Percentiles rank a stretch among this genome's conserved stretches.
These are phyloP conservation scores for Spinibarbus caldwelli DNA, from an alignment of 2,797 vertebrate genomes.

Conservation along the genomic window DNA sequence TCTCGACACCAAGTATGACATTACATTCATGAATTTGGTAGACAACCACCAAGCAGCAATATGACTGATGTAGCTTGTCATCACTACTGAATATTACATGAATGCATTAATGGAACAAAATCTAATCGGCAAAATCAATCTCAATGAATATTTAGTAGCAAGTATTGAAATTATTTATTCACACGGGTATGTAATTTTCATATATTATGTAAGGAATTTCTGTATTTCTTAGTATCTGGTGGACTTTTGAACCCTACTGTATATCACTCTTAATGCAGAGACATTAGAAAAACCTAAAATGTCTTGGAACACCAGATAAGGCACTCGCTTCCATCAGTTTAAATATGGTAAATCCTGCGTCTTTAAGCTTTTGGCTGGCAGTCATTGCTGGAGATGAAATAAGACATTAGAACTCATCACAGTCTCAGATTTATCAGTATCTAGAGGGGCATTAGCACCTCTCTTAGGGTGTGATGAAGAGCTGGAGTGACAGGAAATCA, in stretches of 20 bases:
- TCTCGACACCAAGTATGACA: background rate
- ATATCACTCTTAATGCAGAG: slow-evolving; percentile 2
- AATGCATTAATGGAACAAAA: slow-evolving; percentile 24
- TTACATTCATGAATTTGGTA: background rate
- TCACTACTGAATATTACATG: slow-evolving; percentile 25
- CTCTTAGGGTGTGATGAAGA: slow-evolving; percentile 30
- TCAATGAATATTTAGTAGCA: slow-evolving; percentile 48
- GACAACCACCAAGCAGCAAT: background rate
- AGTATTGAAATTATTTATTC: slow-evolving; percentile 42
- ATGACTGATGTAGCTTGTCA: background rate
- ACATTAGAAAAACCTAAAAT: background rate
- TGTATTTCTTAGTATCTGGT: background rate
- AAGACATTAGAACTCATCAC: slow-evolving; percentile 32
- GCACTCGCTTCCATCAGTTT: background rate
- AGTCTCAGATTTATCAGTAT: slow-evolving; percentile 40
- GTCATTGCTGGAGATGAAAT: slow-evolving; percentile 33
- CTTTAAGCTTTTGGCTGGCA: slow-evolving; percentile 20
- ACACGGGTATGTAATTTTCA: background rate
- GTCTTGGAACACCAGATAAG: background rate
- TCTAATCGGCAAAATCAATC: slow-evolving; percentile 49
- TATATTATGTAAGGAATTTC: background rate
- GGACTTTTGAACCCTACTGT: slow-evolving; percentile 1
- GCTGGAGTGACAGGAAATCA: slow-evolving; percentile 29
- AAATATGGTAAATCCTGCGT: slow-evolving; percentile 31
- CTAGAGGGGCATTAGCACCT: slow-evolving; percentile 26